phyloP scores from a whole-genome alignment of 2,888 invertebrate species.

The Biston stratarius region DNA sequence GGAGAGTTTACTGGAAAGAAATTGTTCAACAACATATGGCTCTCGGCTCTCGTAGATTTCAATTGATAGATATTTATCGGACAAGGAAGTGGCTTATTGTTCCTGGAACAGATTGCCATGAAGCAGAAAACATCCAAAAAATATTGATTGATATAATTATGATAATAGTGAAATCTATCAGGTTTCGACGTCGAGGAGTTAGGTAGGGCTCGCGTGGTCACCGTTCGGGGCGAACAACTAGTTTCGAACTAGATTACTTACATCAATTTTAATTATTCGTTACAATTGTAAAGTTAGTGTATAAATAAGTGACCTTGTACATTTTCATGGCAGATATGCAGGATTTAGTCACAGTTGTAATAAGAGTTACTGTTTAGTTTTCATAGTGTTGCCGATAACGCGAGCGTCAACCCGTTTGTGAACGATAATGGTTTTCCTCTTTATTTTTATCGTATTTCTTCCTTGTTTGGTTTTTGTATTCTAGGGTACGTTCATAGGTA shows the following conservation, averaged over 20 bases:
- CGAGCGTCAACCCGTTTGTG: slow-evolving; percentile 8
- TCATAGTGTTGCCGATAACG: slow-evolving; percentile 43
- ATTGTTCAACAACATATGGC: too few relatives aligned
- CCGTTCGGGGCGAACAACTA: neutral
- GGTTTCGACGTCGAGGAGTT: too few relatives aligned
- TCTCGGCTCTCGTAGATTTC: too few relatives aligned
- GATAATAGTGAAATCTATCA: too few relatives aligned
- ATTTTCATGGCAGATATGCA: slow-evolving; percentile 24
- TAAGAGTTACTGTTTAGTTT: slow-evolving; percentile 25
- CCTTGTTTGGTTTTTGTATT: slow-evolving; percentile 5
- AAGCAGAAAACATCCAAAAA: too few relatives aligned
- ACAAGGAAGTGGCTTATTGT: too few relatives aligned
- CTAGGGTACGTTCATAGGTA: neutral
- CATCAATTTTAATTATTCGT: neutral
- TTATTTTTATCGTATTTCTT: slow-evolving; percentile 21
- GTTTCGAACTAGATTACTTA: neutral
- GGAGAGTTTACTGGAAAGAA: too few relatives aligned
- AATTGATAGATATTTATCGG: too few relatives aligned
- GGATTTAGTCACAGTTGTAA: slow-evolving; percentile 12
- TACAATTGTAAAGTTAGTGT: slow-evolving; percentile 11
- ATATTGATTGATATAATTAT: too few relatives aligned
- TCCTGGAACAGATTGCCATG: too few relatives aligned
- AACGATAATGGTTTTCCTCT: slow-evolving; percentile 25
- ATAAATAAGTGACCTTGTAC: slow-evolving; percentile 47
- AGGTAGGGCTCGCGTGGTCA: too few relatives aligned